Evolutionary conservation across 2,888 invertebrate genomes (phyloP).

Genomic region (Dryadula phaetusa): DNA sequence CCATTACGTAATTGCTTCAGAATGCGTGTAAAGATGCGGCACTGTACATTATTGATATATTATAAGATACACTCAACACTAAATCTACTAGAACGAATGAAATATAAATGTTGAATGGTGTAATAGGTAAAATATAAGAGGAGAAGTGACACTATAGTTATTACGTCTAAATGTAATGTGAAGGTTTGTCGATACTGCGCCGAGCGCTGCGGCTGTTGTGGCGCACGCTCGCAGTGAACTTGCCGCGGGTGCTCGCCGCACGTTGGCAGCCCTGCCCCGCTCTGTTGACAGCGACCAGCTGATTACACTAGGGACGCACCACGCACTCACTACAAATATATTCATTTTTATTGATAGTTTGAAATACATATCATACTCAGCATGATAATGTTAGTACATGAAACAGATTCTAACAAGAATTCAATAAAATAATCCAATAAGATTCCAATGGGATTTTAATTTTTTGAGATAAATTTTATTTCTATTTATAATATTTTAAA

Average conservation of each 20-base stretch:
- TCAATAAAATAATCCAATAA: no score
- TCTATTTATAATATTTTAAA: no score
- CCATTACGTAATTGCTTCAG: constrained; percentile 83
- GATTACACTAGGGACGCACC: constrained; percentile 66
- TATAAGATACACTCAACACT: constrained; percentile 79
- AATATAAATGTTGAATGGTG: constrained; percentile 70
- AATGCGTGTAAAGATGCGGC: constrained; percentile 75
- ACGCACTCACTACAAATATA: not conserved
- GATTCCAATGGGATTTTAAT: constrained; percentile 4
- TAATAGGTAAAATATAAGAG: constrained; percentile 76
- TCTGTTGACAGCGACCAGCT: constrained; percentile 77
- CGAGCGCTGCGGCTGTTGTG: constrained; percentile 77
- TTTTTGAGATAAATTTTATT: not conserved
- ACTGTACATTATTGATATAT: constrained; percentile 75
- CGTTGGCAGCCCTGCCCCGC: constrained; percentile 65
- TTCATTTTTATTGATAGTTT: not conserved
- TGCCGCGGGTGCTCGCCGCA: constrained; percentile 57
- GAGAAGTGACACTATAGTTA: constrained; percentile 78
- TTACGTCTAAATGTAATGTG: constrained; percentile 82
- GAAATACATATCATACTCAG: no score
- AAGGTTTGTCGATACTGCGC: constrained; percentile 80
- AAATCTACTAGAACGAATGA: constrained; percentile 73
- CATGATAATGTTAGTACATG: not conserved
- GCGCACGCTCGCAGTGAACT: constrained; percentile 73
- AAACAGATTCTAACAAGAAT: not conserved